Evolutionary conservation across 2,888 invertebrate genomes (phyloP), one percentile per base, ranked within the genome.

Genomic region (Schizotus pectinicornis): DNA sequence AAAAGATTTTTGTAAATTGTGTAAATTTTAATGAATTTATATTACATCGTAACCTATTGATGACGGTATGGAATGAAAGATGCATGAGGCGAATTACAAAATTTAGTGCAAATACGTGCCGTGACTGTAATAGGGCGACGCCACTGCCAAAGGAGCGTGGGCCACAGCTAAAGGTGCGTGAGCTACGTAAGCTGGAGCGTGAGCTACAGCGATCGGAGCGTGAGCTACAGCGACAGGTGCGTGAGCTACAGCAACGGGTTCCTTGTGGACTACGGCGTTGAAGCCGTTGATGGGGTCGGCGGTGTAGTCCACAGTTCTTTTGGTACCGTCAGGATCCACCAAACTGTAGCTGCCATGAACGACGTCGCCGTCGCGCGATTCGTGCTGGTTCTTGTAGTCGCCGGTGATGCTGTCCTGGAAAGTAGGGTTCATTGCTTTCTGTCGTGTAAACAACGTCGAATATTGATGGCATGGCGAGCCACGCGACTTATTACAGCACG

Each of bases 281-380:
- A 74, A 73, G 14, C 73, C 72, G 55, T 74, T 68, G 6, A 69
- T 62, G 22, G 69, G 61, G 52, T 74, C 73, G 11, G 73, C 72
- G 6, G 67, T 67, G 62, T 73, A 73, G 45, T 73, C 72, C 1
- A 73, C 73, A n/a, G 60, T 67, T 43, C 73, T 59, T 56, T 62
- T 67, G 52, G 66, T 70, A 57, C 73, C 73, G 54, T 73, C 73
- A 6, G 73, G 72, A 60, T 73, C 73, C 2, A 72, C 65, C 3
- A 73, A 59, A 35, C 68, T 68, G 63, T 73, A 73, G 53, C 67
- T 70, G 7, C 73, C 73, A 35, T 67, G 66, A 14, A 73, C 73
- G 8, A 70, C 68, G 43, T 72, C 72, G 8, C 73, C 73, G 52
- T 72, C 72, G 9, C 73, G 64, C 11, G 61, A 51, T 60, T 73